A percentile compares a stretch with the other conserved stretches of the same genome.
These are phyloP conservation scores for Limanda limanda DNA, from an alignment of 2,113 vertebrate species.

Conservation along the genomic window DNA sequence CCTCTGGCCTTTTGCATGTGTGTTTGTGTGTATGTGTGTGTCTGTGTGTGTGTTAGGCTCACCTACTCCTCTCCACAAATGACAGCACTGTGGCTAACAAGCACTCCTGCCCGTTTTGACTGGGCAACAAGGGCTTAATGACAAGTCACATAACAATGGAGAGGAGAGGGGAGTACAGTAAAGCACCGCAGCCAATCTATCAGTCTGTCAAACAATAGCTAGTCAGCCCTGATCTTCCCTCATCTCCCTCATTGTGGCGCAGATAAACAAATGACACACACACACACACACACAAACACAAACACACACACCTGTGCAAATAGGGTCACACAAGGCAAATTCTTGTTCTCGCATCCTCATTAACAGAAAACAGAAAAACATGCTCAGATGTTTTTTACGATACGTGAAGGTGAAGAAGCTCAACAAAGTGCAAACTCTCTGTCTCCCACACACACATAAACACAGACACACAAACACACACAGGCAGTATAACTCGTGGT, in stretches of 20 bases:
- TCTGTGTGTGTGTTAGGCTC: conserved; percentile 41
- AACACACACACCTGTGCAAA: conserved; percentile 36
- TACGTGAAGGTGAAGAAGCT: conserved; percentile 26
- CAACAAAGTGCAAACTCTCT: conserved; percentile 54
- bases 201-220: conserved; percentile 72
- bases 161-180: conserved; percentile 63
- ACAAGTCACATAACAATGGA: conserved; percentile 77
- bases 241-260: conserved; percentile 34
- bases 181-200: conserved; percentile 62
- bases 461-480: conserved; percentile 44
- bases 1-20: conserved; percentile 50
- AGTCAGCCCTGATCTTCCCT: conserved; percentile 60
- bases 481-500: conserved; percentile 67
- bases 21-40: conserved; percentile 26
- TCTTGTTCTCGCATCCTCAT: conserved; percentile 7
- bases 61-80: conserved; percentile 69
- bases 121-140: conserved; percentile 81
- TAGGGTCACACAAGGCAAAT: conserved; percentile 7
- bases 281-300: conserved; percentile 17
- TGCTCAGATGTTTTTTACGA: conserved; percentile 19
- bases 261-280: conserved; percentile 58
- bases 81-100: conserved; percentile 64
- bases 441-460: not conserved
- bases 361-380: conserved; percentile 43
- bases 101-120: conserved; percentile 74